Conservation (phyloP, 2,113 vertebrate species). For the Sciurus niger region DNA sequence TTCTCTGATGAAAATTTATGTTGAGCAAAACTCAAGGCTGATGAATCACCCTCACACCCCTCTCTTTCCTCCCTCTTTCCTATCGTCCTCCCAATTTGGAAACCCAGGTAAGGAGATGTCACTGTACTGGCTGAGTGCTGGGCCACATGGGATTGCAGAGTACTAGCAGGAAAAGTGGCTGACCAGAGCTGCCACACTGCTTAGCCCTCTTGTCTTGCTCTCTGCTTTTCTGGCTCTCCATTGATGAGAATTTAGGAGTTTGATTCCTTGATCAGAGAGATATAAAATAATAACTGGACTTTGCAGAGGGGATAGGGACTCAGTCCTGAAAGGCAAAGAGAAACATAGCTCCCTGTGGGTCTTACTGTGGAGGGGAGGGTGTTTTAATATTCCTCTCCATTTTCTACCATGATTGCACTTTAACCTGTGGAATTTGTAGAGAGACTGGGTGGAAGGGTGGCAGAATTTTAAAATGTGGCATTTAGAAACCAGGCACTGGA, state of each 20-base stretch:
- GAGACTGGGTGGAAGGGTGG: not conserved
- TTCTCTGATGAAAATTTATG: not conserved
- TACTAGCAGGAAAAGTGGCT: not conserved
- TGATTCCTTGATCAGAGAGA: not conserved
- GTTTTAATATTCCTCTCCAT: conserved; percentile 18
- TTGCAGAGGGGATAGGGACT: not conserved
- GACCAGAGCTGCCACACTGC: not conserved
- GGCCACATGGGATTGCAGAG: not conserved
- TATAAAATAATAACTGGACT: not conserved
- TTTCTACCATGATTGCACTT: conserved; percentile 16
- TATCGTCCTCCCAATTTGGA: not conserved
- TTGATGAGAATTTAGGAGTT: not conserved
- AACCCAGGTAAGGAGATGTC: not conserved
- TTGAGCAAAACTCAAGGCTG: not conserved
- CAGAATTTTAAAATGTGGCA: conserved; percentile 43
- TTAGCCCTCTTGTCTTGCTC: not conserved
- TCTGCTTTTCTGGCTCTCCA: not conserved
- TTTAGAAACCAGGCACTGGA: conserved; percentile 50
- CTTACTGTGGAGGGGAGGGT: not conserved
- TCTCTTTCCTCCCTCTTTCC: not conserved
- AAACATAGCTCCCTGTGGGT: not conserved
- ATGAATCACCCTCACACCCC: not conserved
- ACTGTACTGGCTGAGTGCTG: not conserved
- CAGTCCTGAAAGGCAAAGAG: not conserved
- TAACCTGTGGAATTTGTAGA: conserved; percentile 57